Evolutionary conservation across 2,113 vertebrate species (phyloP).

Genomic region (Alligator mississippiensis): DNA sequence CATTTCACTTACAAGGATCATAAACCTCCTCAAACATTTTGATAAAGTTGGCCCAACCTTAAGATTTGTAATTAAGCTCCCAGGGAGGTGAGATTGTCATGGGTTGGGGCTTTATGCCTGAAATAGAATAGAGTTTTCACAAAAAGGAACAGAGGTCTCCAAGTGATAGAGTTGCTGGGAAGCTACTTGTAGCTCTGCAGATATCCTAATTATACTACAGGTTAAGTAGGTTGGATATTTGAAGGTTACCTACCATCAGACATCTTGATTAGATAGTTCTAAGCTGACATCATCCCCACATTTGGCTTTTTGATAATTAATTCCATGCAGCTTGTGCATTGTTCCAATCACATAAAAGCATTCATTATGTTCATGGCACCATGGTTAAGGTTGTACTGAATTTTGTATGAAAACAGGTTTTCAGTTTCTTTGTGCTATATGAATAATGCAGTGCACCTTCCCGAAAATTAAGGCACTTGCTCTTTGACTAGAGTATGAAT

Average conservation of each 20-base stretch:
- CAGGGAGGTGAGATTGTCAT: neutral
- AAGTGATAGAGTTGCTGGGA: slow-evolving; percentile 47
- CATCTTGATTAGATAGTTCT: slow-evolving; percentile 40
- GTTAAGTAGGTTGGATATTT: slow-evolving; percentile 45
- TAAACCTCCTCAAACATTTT: neutral
- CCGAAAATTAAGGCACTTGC: neutral
- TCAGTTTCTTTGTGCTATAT: neutral
- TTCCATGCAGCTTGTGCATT: neutral
- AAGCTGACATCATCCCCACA: slow-evolving; percentile 27
- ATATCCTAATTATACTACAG: slow-evolving; percentile 54
- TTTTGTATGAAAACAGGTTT: neutral
- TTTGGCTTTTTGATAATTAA: slow-evolving; percentile 33
- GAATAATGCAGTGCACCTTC: rapidly evolving
- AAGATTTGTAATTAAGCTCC: neutral
- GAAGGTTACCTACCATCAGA: slow-evolving; percentile 38
- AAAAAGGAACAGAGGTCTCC: slow-evolving; percentile 16
- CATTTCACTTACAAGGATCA: neutral
- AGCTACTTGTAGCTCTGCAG: slow-evolving; percentile 16
- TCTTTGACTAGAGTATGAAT: neutral
- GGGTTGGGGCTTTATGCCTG: neutral
- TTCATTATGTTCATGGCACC: neutral
- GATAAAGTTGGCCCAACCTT: neutral
- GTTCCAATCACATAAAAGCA: slow-evolving; percentile 3
- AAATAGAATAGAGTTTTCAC: neutral
- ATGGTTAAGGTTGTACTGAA: neutral